Evolutionary conservation across 2,797 vertebrate species (phyloP).

Genomic region (Muscicapa comitata): DNA sequence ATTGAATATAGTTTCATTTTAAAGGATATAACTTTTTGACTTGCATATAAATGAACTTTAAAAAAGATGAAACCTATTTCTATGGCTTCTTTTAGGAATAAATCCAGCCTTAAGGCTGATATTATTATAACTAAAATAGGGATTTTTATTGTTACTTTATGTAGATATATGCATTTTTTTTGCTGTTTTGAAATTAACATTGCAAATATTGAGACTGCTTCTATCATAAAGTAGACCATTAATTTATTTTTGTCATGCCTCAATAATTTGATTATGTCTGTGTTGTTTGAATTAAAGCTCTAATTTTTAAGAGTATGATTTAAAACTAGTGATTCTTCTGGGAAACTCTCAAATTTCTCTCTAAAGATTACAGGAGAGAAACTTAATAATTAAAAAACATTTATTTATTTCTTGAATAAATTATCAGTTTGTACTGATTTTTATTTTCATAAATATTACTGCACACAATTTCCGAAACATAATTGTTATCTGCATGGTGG

Average conservation of each 20-base stretch:
- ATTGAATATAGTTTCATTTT: neutral
- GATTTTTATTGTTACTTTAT: neutral
- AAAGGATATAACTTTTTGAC: neutral
- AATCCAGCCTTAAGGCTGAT: neutral
- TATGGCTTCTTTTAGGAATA: neutral
- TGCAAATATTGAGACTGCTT: conserved; percentile 29
- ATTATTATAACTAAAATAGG: neutral
- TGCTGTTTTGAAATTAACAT: conserved; percentile 18
- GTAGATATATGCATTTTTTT: conserved; percentile 9
- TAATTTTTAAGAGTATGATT: conserved; percentile 24
- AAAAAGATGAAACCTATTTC: neutral
- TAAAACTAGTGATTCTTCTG: neutral
- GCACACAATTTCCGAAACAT: neutral
- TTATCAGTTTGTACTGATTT: neutral
- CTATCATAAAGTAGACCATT: conserved; percentile 5
- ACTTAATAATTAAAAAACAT: neutral
- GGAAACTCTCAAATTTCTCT: conserved; percentile 11
- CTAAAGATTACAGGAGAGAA: neutral
- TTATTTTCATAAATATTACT: neutral
- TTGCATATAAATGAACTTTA: neutral
- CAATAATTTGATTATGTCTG: conserved; percentile 25
- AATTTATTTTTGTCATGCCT: conserved; percentile 38
- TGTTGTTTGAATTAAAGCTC: conserved; percentile 42
- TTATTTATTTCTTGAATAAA: neutral
- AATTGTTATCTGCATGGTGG: neutral